Base-by-base conservation (phyloP, 2,888 invertebrate genomes). In the Dryobotodes eremita region DNA sequence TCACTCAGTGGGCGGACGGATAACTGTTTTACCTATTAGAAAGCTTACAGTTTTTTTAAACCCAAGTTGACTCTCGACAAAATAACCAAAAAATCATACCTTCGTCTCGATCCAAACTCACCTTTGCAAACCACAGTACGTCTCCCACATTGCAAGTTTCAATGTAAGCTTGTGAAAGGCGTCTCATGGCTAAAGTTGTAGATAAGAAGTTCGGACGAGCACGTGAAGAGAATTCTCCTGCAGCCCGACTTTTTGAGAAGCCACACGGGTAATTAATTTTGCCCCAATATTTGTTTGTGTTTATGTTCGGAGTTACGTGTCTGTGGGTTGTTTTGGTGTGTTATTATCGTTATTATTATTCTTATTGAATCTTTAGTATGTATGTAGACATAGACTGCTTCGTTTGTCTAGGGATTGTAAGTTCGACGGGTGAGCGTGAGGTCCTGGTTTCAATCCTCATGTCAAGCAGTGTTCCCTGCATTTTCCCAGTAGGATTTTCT, bases 181-280 rank as follows among this genome's bases (percentile, higher is more conserved):
- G 71, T 79, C 79, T 83, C 83, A 71, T 71, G 59, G 71, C 74
- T 61, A 77, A 86, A 89, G 79, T 89, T 89, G 68, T 42, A 86
- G 89, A 89, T 89, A 89, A 89, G 85, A 89, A 89, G 76, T 88
- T 84, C 10, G 71, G 64, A 62, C 61, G 73, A 77, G 75, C 79
- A 80, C 89, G 88, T 88, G 88, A 83, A 83, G 68, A 15, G 88
- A 89, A 88, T 88, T 82, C 66, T 55, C 65, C 66, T 48, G 11
- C 57, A 71, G 65, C 77, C 73, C 17, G 42, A 82, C 62, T 77
- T 86, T 86, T 86, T 77, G 84, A 79, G 75, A 68, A 80, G 42
- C 62, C 73, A 59, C 75, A 84, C 72, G 62, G 71, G 77, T 84
- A 83, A 88, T 86, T 85, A 86, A 83, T 83, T 88, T 82, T n/a